Evolutionary conservation across 1,140 invertebrate genomes (phyloP), one percentile per base, ranked within the genome.

Genomic region (Oncopodura yosiiana): DNA sequence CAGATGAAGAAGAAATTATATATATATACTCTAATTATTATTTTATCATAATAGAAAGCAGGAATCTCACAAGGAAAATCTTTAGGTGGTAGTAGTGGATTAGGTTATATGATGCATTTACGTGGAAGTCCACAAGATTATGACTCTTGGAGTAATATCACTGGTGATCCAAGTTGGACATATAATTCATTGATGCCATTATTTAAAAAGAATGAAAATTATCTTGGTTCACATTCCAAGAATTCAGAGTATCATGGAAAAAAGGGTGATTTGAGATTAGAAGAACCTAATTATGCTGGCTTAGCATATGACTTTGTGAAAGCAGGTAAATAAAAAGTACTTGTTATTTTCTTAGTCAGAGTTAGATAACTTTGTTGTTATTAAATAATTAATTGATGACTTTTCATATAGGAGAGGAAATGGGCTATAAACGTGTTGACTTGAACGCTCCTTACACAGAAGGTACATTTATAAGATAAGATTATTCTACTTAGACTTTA

Each of bases 201-300:
- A 32, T 63, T 63, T 23, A 60, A 56, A 37, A 57, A 34, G 19
- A 50, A 36, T 49, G 61, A 63, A 52, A 30, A 63, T 24, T 63
- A 55, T 32, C 6, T 24, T n/a, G 61, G 49, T 30, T 8, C 27
- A 46, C 5, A 34, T 30, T 18, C 46, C 46, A 4, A 37, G 46
- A 34, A 38, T 49, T 23, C 30, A 61, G 58, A 41, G 19, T 29
- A 44, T 19, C 54, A 56, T 42, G 54, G 48, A 2, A 26, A 23
- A n/a, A 19, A 19, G 4, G 54, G 54, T 3, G 54, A 56, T 2
- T 18, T 56, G 23, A 34, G 26, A 19, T n/a, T 56, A 3, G 34
- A 30, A 29, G 23, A 18, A 27, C 46, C 46, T 14, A n/a, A 36
- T 18, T 56, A 32, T 16, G 37, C 41, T n/a, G 46, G 46, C 23